Evolutionary conservation across 2,888 invertebrate species (phyloP).

Genomic region (Melinaea marsaeus): DNA sequence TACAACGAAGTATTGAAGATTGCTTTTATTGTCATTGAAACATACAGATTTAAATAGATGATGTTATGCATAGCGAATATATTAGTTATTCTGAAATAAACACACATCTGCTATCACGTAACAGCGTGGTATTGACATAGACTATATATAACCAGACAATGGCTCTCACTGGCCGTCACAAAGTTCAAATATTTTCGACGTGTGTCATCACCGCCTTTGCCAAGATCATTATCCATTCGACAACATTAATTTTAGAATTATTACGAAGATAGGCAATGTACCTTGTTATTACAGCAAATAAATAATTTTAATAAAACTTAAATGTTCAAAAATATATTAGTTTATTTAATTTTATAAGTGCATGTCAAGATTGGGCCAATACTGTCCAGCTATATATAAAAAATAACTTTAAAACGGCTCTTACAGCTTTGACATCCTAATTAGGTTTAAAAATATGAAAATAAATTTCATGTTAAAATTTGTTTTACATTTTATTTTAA

Average conservation of each 20-base stretch:
- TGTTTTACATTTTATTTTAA: background rate
- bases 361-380: too few relatives aligned
- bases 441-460: background rate
- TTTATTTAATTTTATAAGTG: too few relatives aligned
- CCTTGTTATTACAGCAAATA: slow-evolving; percentile 3
- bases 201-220: slow-evolving; percentile 35
- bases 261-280: slow-evolving; percentile 20
- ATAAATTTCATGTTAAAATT: too few relatives aligned
- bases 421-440: background rate
- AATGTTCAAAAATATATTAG: too few relatives aligned
- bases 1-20: too few relatives aligned
- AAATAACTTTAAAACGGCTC: too few relatives aligned
- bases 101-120: background rate
- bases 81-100: background rate
- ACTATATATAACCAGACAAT: slow-evolving; percentile 2
- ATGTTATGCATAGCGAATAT: background rate
- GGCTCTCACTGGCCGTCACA: slow-evolving; percentile 9
- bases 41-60: background rate
- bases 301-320: background rate
- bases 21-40: too few relatives aligned
- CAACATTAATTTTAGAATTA: slow-evolving; percentile 26
- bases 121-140: slow-evolving; percentile 1
- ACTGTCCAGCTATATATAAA: too few relatives aligned
- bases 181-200: slow-evolving; percentile 25
- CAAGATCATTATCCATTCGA: slow-evolving; percentile 37